These are phyloP conservation scores for Habrosyne pyritoides DNA, from an alignment of 2,888 invertebrate genomes.

Conservation along the genomic window DNA sequence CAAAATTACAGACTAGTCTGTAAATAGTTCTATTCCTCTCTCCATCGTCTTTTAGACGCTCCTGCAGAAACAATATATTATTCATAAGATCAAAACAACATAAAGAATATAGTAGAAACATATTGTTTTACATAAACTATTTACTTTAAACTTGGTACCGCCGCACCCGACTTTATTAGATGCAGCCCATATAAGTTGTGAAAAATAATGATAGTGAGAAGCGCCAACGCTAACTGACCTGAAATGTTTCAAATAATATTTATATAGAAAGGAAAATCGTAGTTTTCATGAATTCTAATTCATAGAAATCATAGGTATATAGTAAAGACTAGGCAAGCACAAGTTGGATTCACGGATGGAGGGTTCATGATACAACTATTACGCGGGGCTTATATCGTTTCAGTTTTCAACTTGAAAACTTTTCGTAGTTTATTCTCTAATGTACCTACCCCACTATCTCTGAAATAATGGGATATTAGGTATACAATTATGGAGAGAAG, in stretches of 20 bases:
- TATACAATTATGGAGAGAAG: too few species aligned
- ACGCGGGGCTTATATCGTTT: too few species aligned
- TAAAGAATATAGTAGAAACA: background rate
- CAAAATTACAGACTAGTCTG: constrained; percentile 73
- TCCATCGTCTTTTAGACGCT: constrained; percentile 32
- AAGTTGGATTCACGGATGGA: too few species aligned
- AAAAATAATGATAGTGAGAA: constrained; percentile 69
- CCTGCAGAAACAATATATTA: constrained; percentile 38
- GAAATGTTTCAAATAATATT: constrained; percentile 25
- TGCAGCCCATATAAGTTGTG: constrained; percentile 70
- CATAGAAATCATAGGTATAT: background rate
- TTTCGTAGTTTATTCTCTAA: too few species aligned
- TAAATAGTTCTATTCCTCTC: constrained; percentile 56
- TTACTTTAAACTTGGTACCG: constrained; percentile 68
- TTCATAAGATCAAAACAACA: background rate
- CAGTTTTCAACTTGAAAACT: too few species aligned
- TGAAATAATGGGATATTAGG: too few species aligned
- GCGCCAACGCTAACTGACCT: constrained; percentile 46
- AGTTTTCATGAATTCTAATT: background rate
- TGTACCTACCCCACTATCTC: too few species aligned
- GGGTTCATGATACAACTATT: too few species aligned
- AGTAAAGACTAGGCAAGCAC: background rate
- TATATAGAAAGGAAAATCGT: background rate
- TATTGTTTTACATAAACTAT: constrained; percentile 12
- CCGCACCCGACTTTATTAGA: constrained; percentile 69